phyloP scores from a whole-genome alignment of 2,888 invertebrate species.

The Globia sparganii region DNA sequence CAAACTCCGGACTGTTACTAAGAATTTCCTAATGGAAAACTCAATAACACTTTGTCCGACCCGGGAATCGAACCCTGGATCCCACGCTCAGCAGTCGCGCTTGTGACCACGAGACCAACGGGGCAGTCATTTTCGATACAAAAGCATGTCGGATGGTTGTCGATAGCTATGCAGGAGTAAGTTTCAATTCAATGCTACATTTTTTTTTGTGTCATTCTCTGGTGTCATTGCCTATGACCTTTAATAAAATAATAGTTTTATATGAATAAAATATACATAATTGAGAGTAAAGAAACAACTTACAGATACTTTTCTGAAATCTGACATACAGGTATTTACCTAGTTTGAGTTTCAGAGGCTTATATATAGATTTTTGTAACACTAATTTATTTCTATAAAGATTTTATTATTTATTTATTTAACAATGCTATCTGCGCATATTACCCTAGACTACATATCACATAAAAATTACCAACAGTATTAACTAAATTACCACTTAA shows the following conservation, averaged over 20 bases:
- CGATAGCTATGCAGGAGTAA: background rate
- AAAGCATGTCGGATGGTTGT: background rate
- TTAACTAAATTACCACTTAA: slow-evolving; percentile 68
- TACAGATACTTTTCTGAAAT: no score
- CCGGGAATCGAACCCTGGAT: no score
- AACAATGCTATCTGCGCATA: slow-evolving; percentile 42
- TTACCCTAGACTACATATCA: slow-evolving; percentile 77
- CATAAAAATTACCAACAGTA: slow-evolving; percentile 78
- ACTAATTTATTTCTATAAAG: no score
- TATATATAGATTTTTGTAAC: no score
- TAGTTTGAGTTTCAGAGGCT: no score
- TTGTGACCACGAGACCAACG: no score
- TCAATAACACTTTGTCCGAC: no score
- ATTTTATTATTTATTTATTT: no score
- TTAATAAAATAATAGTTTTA: background rate
- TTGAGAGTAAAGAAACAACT: background rate
- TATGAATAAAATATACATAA: background rate
- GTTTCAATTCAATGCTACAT: background rate
- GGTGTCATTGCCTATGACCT: background rate
- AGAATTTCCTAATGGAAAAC: no score
- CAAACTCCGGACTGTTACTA: no score
- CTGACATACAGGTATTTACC: no score
- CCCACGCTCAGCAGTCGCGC: no score
- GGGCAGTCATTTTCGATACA: background rate
- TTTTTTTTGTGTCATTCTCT: background rate